Base-by-base conservation (phyloP, 2,888 invertebrate species). In the Eupelmus urozonus region DNA sequence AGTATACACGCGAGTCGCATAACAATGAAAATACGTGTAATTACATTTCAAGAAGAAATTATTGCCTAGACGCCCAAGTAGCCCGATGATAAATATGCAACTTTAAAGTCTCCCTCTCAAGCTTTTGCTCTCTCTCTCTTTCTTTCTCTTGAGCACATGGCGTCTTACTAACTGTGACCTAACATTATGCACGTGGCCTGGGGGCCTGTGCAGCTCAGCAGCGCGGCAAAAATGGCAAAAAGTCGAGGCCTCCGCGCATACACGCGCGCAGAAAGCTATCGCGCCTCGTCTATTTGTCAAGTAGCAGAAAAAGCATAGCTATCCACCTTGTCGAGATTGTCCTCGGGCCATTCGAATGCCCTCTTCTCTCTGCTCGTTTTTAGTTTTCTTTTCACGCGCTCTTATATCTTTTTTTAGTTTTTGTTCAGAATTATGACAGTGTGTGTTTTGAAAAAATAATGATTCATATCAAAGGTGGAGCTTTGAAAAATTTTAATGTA, bases 261-360 rank as follows among this genome's bases (percentile, higher is more conserved):
- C 16, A 16, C 18, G 59, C 23, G 45, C 40, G 13, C 66, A 18
- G 53, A 59, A 65, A 66, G 65, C 65, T 66, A 74, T 74, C 62
- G 57, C 59, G 45, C 23, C 18, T 63, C 34, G 20, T 29, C 66
- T 74, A 66, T 74, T 74, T 74, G 66, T 66, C 66, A 59, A 74
- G 74, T 59, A 51, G 66, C 23, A 49, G 45, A 57, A n/a, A 34
- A 66, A 65, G 49, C 34, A 73, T 59, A 34, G 3, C 9, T 34
- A 3, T 34, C 11, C 53, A 23, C 20, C 55, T 49, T 45, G 73
- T 49, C 65, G 23, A 73, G 73, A 57, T 73, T 29, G 18, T 25
- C 63, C 72, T 27, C 55, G 18, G 63, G 72, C 27, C 55, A 63
- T 16, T 55, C 40, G 34, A 45, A n/a, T 7, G 18, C 34, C 25